Percentiles rank a stretch among this genome's conserved stretches.
Evolutionary conservation across 2,797 vertebrate species (phyloP).

Genomic region (Spatula versicolor): DNA sequence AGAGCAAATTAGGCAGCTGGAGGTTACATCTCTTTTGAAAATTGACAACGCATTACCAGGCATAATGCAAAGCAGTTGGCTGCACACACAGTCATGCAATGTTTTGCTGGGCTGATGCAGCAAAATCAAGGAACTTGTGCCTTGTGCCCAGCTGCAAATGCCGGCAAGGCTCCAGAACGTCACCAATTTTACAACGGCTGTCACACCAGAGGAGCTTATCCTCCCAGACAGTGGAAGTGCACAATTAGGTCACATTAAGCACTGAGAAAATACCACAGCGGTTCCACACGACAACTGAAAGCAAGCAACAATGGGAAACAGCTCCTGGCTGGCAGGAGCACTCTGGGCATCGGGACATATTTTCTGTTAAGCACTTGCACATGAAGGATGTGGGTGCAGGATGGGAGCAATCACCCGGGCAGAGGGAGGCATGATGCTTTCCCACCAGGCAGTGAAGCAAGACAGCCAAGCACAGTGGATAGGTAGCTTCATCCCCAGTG

Average conservation of each 20-base stretch:
- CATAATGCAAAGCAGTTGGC: not conserved
- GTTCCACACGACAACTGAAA: not conserved
- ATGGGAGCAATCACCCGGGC: rapidly evolving
- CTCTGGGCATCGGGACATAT: rapidly evolving
- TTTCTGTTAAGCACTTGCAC: not conserved
- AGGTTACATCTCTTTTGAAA: not conserved
- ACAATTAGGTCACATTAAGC: slow-evolving; percentile 45
- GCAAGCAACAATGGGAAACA: not conserved
- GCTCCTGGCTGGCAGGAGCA: not conserved
- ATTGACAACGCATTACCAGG: not conserved
- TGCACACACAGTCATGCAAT: rapidly evolving
- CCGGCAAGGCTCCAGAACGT: not conserved
- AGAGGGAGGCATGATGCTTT: not conserved
- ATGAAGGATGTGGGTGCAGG: rapidly evolving
- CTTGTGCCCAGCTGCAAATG: slow-evolving; percentile 11
- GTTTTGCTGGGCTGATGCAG: not conserved
- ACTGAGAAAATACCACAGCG: not conserved
- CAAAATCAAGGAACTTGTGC: not conserved
- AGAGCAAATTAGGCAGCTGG: not conserved
- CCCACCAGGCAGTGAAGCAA: not conserved
- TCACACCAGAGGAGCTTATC: slow-evolving; percentile 13
- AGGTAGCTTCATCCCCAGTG: not conserved
- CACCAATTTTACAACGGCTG: not conserved
- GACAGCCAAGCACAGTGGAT: rapidly evolving
- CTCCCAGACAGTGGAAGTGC: slow-evolving; percentile 27